Percentiles rank a stretch among this genome's conserved stretches.
phyloP scores from a whole-genome alignment of 64 coral and sea anemone genomes.

The Pachyseris speciosa region DNA sequence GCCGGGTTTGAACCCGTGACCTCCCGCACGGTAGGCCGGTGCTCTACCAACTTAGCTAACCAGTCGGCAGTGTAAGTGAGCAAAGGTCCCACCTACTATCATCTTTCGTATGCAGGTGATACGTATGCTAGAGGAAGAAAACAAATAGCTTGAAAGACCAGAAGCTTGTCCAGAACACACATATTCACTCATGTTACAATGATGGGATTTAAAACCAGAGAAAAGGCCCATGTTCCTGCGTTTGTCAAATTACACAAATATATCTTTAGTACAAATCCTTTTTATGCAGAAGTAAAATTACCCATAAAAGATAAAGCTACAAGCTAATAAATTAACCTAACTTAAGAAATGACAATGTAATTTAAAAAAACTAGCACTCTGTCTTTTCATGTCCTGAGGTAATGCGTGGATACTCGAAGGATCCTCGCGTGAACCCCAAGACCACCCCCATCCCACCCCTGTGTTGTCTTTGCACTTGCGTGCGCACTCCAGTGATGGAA shows the following conservation, averaged over 20 bases:
- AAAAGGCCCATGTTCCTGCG: constrained; percentile 93
- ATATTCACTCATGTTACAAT: constrained; percentile 94
- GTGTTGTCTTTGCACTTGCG: too few relatives aligned
- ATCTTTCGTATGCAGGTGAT: constrained; percentile 70
- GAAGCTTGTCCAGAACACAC: constrained; percentile 95
- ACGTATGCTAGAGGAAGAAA: constrained; percentile 85
- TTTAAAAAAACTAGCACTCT: not conserved
- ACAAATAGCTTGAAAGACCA: constrained; percentile 88
- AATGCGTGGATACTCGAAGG: too few relatives aligned
- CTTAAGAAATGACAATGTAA: not conserved
- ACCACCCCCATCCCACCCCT: too few relatives aligned
- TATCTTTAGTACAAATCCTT: constrained; percentile 95
- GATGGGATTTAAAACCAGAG: constrained; percentile 97
- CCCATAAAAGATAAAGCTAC: constrained; percentile 18
- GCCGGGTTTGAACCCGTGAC: too few relatives aligned
- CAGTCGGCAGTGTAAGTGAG: too few relatives aligned
- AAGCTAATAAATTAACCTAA: not conserved
- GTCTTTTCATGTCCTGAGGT: too few relatives aligned
- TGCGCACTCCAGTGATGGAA: too few relatives aligned
- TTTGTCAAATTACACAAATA: constrained; percentile 90
- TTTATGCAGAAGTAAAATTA: constrained; percentile 95
- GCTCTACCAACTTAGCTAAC: too few relatives aligned
- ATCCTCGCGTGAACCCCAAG: too few relatives aligned
- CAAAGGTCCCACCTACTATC: not conserved
- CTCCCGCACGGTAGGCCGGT: too few relatives aligned